These are phyloP conservation scores for Gerris buenoi DNA, from an alignment of 1,140 invertebrate species.

Conservation along the genomic window DNA sequence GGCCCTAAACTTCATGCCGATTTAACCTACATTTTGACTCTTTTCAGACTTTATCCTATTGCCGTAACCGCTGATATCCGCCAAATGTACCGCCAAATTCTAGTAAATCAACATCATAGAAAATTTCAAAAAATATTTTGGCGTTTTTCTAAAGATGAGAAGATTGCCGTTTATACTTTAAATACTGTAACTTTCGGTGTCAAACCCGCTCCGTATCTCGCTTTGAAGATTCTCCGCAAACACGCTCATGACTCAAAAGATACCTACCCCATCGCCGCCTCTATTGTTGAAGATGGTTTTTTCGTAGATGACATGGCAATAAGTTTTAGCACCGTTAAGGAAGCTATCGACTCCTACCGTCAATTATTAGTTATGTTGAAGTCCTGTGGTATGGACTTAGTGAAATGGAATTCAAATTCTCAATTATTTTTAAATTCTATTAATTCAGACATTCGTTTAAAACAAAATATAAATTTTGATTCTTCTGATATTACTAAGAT, in stretches of 20 bases:
- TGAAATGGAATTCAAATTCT: neutral
- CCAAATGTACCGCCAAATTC: neutral
- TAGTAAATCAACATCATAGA: neutral
- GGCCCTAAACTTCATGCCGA: neutral
- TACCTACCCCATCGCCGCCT: neutral
- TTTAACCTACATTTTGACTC: neutral
- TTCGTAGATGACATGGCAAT: neutral
- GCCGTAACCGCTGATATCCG: neutral
- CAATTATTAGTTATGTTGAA: neutral
- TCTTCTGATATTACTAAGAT: neutral
- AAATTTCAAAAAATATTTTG: neutral
- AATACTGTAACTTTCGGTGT: neutral
- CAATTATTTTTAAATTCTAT: neutral
- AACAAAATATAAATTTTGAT: neutral
- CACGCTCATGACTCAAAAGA: neutral
- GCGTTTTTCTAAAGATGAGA: neutral
- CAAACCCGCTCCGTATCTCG: neutral
- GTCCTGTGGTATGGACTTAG: neutral
- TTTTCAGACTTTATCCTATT: neutral
- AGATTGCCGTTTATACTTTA: neutral
- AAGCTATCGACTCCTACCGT: neutral
- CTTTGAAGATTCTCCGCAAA: neutral
- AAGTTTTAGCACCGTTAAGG: neutral
- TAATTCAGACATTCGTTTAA: neutral
- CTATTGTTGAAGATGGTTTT: neutral